phyloP scores from a whole-genome alignment of 2,797 vertebrate genomes.

The Australoheros facetus region DNA sequence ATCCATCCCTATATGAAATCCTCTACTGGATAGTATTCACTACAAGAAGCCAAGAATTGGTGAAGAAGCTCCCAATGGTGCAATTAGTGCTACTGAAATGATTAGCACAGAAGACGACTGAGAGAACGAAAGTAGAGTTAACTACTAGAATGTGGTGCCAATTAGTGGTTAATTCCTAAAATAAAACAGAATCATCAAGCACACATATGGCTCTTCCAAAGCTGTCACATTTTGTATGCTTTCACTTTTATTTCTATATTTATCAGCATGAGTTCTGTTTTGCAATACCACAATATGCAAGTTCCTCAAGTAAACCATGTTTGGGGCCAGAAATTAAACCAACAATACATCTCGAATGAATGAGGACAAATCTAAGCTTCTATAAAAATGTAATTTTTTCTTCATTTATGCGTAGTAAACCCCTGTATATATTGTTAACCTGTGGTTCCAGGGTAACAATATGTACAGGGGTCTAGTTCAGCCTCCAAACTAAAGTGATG shows the following conservation, averaged over 20 bases:
- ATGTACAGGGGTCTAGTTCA: background rate
- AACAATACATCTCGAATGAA: background rate
- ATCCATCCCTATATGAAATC: background rate
- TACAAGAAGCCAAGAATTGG: conserved; percentile 10
- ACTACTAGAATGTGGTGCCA: conserved; percentile 2
- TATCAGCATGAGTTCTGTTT: background rate
- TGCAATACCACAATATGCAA: conserved; percentile 8
- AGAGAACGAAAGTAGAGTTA: background rate
- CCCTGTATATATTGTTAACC: background rate
- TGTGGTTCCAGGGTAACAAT: background rate
- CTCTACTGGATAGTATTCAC: conserved; percentile 2
- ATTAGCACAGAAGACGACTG: background rate
- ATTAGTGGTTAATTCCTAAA: conserved; percentile 47
- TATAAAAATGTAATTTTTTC: background rate
- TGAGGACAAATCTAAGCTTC: background rate
- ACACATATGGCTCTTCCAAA: conserved; percentile 18
- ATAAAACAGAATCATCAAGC: conserved; percentile 24
- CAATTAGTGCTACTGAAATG: conserved; percentile 41
- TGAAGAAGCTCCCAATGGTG: conserved; percentile 36
- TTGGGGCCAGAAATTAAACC: conserved; percentile 15
- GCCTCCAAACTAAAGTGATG: background rate
- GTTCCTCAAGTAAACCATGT: conserved; percentile 19
- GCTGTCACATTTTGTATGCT: conserved; percentile 20
- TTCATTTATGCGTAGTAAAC: background rate
- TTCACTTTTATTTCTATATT: conserved; percentile 47